Conservation (phyloP, 2,113 vertebrate species). For the Silurus glanis region DNA sequence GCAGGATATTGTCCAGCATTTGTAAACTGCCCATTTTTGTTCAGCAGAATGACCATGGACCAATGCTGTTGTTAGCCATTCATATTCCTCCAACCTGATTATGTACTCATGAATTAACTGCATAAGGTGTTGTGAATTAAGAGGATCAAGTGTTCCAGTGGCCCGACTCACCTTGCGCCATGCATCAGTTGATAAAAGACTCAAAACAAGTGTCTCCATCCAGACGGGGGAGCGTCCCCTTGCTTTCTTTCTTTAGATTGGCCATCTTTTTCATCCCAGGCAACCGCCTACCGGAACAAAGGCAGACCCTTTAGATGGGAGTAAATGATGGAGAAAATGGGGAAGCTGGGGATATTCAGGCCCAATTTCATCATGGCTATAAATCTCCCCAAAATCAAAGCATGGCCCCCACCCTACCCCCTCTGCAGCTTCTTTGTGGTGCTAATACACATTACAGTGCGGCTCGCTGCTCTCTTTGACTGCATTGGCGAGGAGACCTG, state of each 20-base stretch:
- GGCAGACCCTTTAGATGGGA: slow-evolving; percentile 67
- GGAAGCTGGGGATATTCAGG: slow-evolving; percentile 65
- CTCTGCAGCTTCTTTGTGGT: slow-evolving; percentile 71
- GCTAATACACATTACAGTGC: slow-evolving; percentile 76
- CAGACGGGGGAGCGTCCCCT: slow-evolving; percentile 40
- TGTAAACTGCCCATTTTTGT: not conserved
- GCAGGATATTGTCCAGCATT: slow-evolving; percentile 46
- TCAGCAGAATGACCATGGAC: not conserved
- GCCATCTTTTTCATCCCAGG: slow-evolving; percentile 63
- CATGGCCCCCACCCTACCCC: slow-evolving; percentile 53
- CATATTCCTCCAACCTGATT: not conserved
- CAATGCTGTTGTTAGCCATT: not conserved
- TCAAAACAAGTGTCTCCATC: slow-evolving; percentile 58
- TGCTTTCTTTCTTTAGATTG: slow-evolving; percentile 61
- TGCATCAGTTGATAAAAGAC: slow-evolving; percentile 63
- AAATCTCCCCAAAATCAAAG: slow-evolving; percentile 79
- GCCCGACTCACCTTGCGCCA: slow-evolving; percentile 3
- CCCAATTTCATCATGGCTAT: slow-evolving; percentile 74
- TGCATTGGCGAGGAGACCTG: slow-evolving; percentile 57
- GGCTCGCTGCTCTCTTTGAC: slow-evolving; percentile 77
- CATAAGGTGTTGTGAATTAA: slow-evolving; percentile 1
- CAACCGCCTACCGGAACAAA: slow-evolving; percentile 68
- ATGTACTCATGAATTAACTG: not conserved
- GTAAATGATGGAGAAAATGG: slow-evolving; percentile 72
- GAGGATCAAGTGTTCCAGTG: slow-evolving; percentile 35